Evolutionary conservation across 2,888 invertebrate genomes (phyloP).

Genomic region (Saturnia pavonia): DNA sequence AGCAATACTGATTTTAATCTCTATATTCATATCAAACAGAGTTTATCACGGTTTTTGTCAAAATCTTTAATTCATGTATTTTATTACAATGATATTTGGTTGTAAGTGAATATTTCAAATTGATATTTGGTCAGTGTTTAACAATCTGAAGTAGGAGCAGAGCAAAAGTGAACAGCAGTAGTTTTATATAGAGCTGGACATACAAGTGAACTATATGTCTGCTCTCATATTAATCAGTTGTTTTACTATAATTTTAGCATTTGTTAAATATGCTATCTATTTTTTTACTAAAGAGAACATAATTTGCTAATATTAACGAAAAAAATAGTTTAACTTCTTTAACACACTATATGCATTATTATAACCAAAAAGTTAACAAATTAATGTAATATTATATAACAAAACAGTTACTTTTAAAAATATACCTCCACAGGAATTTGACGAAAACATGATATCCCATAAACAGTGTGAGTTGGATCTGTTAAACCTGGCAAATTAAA

Average conservation of each 20-base stretch:
- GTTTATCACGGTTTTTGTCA: too few relatives aligned
- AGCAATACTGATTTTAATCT: too few relatives aligned
- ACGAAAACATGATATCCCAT: conserved; percentile 98
- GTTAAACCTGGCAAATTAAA: conserved; percentile 96
- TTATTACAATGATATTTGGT: too few relatives aligned
- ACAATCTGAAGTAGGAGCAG: too few relatives aligned
- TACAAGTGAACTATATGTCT: too few relatives aligned
- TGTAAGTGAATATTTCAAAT: too few relatives aligned
- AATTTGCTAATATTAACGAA: neutral
- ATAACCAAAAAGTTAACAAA: neutral
- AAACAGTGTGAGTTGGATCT: conserved; percentile 92
- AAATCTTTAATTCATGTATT: too few relatives aligned
- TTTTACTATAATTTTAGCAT: neutral
- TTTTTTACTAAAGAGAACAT: neutral
- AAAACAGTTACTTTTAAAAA: conserved; percentile 8
- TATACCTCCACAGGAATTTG: conserved; percentile 96
- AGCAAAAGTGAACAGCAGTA: too few relatives aligned
- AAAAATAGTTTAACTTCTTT: too few relatives aligned
- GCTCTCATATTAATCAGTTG: neutral
- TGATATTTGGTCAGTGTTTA: too few relatives aligned
- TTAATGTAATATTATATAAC: neutral
- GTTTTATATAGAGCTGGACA: neutral
- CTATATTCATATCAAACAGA: too few relatives aligned
- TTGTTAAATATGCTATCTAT: neutral
- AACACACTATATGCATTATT: too few relatives aligned